Conservation (phyloP, 2,113 vertebrate genomes). For the Mystacornis crossleyi region DNA sequence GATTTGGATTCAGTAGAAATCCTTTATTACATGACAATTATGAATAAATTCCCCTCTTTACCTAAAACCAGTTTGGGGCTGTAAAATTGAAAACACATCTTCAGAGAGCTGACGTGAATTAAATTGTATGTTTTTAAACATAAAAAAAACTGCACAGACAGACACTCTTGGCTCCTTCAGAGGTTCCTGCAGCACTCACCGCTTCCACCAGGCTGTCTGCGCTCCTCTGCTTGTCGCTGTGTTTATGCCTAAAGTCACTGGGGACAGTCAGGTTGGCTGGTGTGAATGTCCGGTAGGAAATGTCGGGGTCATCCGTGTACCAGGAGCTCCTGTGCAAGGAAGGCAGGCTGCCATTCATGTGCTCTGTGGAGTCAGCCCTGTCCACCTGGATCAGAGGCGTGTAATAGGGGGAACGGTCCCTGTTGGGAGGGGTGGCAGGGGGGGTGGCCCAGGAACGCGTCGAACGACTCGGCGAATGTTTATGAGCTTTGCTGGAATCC, state of each 20-base stretch:
- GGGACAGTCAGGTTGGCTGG: slow-evolving; percentile 93
- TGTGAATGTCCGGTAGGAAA: slow-evolving; percentile 88
- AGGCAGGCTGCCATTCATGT: slow-evolving; percentile 85
- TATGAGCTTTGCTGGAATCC: slow-evolving; percentile 93
- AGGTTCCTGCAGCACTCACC: slow-evolving; percentile 75
- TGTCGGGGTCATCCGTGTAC: slow-evolving; percentile 94
- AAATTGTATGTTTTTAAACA: not conserved
- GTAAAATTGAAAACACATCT: not conserved
- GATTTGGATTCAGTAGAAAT: not conserved
- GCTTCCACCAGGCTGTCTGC: slow-evolving; percentile 97
- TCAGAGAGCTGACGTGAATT: not conserved
- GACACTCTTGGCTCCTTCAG: not conserved
- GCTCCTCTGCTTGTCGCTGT: slow-evolving; percentile 95
- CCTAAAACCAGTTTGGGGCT: not conserved
- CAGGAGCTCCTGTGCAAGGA: slow-evolving; percentile 93
- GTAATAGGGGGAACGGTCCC: slow-evolving; percentile 88
- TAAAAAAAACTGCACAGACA: not conserved
- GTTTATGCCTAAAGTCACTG: slow-evolving; percentile 87
- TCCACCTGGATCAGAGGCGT: slow-evolving; percentile 97
- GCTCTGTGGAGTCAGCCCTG: slow-evolving; percentile 82
- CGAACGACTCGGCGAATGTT: slow-evolving; percentile 92
- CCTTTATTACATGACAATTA: not conserved
- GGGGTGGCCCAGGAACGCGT: slow-evolving; percentile 96
- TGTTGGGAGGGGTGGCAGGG: slow-evolving; percentile 88
- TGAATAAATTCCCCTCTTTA: not conserved